Conservation (phyloP, 2,797 vertebrate genomes). For the Kryptolebias ocellatus region DNA sequence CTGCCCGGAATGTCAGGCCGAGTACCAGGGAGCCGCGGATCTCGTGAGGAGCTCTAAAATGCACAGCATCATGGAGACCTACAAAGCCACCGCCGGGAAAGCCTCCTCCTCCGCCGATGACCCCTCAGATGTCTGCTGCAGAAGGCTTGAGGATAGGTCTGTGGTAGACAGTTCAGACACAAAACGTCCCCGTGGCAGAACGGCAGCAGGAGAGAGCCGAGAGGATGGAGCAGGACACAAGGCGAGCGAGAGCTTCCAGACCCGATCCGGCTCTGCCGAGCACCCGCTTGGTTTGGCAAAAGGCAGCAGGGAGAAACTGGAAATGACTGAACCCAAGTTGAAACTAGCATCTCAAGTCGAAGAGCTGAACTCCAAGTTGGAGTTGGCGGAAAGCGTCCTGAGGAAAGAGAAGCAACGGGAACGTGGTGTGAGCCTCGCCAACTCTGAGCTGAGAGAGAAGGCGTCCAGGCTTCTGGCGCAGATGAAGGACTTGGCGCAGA, state of each 20-base stretch:
- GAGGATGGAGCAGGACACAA: neutral
- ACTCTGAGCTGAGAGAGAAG: conserved; percentile 65
- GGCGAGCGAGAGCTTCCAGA: conserved; percentile 34
- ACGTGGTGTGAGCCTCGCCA: conserved; percentile 46
- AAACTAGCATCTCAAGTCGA: conserved; percentile 64
- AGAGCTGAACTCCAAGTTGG: conserved; percentile 68
- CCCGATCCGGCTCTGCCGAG: conserved; percentile 32
- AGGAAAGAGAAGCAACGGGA: conserved; percentile 62
- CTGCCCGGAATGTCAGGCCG: conserved; percentile 78
- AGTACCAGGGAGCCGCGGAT: conserved; percentile 50
- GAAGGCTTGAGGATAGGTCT: neutral
- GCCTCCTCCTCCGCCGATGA: neutral
- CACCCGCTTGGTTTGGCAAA: conserved; percentile 23
- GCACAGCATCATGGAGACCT: conserved; percentile 65
- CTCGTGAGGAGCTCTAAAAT: conserved; percentile 73
- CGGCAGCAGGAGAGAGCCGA: neutral
- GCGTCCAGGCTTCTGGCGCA: conserved; percentile 54
- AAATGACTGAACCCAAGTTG: conserved; percentile 62
- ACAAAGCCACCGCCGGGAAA: conserved; percentile 47
- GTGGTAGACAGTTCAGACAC: neutral
- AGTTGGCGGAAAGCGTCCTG: conserved; percentile 60
- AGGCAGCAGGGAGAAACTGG: conserved; percentile 33
- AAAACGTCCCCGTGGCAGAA: neutral
- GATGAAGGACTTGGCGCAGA: conserved; percentile 56
- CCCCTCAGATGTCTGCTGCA: neutral